These are phyloP conservation scores for Thunnus albacares DNA, from an alignment of 2,797 vertebrate genomes.

Conservation along the genomic window DNA sequence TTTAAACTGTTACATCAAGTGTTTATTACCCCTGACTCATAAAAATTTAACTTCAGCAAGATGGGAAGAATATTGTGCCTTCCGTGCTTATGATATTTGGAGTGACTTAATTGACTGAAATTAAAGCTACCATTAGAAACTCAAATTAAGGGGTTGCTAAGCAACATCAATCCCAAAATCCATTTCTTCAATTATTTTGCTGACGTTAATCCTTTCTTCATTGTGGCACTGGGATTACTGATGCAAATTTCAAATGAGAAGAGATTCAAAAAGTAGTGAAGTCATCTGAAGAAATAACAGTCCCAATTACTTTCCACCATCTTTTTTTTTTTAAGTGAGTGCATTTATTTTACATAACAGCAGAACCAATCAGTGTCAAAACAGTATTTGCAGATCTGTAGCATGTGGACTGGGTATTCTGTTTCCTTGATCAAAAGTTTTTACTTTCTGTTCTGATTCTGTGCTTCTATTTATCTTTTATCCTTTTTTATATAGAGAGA, in stretches of 20 bases:
- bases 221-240: conserved; percentile 66
- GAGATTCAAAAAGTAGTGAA: conserved; percentile 21
- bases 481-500: neutral
- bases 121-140: conserved; percentile 65
- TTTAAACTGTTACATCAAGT: conserved; percentile 42
- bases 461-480: conserved; percentile 3
- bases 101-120: conserved; percentile 61
- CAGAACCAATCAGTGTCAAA: conserved; percentile 23
- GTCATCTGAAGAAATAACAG: conserved; percentile 44
- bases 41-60: conserved; percentile 40
- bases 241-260: conserved; percentile 68
- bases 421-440: conserved; percentile 5
- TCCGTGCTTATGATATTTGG: conserved; percentile 40
- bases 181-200: conserved; percentile 64
- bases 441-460: neutral
- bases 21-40: conserved; percentile 18
- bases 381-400: conserved; percentile 11
- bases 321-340: neutral
- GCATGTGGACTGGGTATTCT: neutral
- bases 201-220: conserved; percentile 64
- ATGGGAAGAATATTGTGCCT: conserved; percentile 48
- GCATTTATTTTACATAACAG: conserved; percentile 1
- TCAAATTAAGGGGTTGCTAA: conserved; percentile 66
- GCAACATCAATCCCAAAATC: conserved; percentile 67
- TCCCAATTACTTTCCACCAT: conserved; percentile 40